A percentile compares a stretch with the other conserved stretches of the same genome.
These are phyloP conservation scores for Drosophila planitibia DNA, from an alignment of 2,888 invertebrate species.

Conservation along the genomic window DNA sequence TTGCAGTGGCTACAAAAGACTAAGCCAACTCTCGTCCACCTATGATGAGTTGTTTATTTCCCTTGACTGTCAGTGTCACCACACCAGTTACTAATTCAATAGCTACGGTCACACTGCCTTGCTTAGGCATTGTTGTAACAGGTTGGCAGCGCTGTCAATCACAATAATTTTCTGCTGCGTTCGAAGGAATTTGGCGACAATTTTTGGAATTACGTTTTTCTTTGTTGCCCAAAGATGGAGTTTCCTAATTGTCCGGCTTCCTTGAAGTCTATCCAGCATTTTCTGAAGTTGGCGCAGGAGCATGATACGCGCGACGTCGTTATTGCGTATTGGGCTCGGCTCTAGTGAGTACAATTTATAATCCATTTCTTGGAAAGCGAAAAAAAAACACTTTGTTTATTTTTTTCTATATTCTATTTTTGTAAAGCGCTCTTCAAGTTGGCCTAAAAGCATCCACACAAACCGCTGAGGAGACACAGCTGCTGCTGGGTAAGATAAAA, in stretches of 20 bases:
- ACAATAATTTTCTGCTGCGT: constrained; percentile 42
- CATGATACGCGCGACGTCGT: constrained; percentile 96
- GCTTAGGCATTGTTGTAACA: not conserved
- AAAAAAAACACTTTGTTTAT: not conserved
- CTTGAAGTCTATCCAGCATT: constrained; percentile 94
- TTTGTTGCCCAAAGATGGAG: constrained; percentile 66
- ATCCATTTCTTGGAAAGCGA: not conserved
- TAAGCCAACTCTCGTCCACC: constrained; percentile 41
- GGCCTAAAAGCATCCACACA: constrained; percentile 93
- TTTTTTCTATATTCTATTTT: not conserved
- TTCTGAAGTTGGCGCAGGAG: constrained; percentile 95
- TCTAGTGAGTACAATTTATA: constrained; percentile 86
- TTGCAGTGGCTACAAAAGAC: constrained; percentile 36
- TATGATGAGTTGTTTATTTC: constrained; percentile 25
- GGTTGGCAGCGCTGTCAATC: constrained; percentile 27
- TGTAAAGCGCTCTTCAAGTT: constrained; percentile 90
- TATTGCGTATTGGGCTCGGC: constrained; percentile 96
- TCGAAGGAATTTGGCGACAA: constrained; percentile 7
- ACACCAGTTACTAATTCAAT: not conserved
- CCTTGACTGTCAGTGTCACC: constrained; percentile 32
- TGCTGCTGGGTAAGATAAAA: constrained; percentile 88
- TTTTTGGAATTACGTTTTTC: not conserved
- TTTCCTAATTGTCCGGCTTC: constrained; percentile 91
- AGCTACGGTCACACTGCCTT: constrained; percentile 32
- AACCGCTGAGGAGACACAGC: constrained; percentile 93